phyloP scores from a whole-genome alignment of 1,140 invertebrate genomes.

The Venustaconcha ellipsiformis region DNA sequence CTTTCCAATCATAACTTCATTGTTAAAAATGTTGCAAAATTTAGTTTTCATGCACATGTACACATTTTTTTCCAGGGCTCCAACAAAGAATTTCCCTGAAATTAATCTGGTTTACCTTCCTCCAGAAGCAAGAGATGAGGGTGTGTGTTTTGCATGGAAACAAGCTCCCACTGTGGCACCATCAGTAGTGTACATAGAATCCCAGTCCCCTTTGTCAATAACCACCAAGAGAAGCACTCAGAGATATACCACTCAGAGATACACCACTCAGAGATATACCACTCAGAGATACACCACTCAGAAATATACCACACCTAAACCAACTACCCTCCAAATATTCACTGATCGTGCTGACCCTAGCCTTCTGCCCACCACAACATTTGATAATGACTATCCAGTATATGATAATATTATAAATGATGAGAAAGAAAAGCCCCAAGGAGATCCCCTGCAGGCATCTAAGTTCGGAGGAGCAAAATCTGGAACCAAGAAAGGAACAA shows the following conservation, averaged over 20 bases:
- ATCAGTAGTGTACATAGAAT: background rate
- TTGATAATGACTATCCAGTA: too few relatives aligned
- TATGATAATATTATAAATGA: background rate
- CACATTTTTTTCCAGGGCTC: slow-evolving; percentile 36
- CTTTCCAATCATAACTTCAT: too few relatives aligned
- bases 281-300: too few relatives aligned
- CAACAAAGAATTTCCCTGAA: slow-evolving; percentile 37
- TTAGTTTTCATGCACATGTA: background rate
- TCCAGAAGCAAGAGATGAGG: slow-evolving; percentile 46
- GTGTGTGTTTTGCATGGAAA: slow-evolving; percentile 63
- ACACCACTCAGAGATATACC: background rate
- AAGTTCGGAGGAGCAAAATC: too few relatives aligned
- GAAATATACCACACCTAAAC: background rate
- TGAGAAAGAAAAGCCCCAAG: slow-evolving; percentile 2
- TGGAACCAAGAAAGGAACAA: slow-evolving; percentile 2
- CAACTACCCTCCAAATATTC: background rate
- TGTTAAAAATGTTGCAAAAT: too few relatives aligned
- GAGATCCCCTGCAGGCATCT: background rate
- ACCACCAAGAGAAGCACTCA: too few relatives aligned
- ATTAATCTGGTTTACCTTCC: slow-evolving; percentile 63
- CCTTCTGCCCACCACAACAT: too few relatives aligned
- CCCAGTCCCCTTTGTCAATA: too few relatives aligned
- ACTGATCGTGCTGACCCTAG: too few relatives aligned
- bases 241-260: background rate
- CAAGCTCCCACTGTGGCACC: slow-evolving; percentile 29